Base-by-base conservation (phyloP, 2,113 vertebrate genomes). In the Mungos mungo region DNA sequence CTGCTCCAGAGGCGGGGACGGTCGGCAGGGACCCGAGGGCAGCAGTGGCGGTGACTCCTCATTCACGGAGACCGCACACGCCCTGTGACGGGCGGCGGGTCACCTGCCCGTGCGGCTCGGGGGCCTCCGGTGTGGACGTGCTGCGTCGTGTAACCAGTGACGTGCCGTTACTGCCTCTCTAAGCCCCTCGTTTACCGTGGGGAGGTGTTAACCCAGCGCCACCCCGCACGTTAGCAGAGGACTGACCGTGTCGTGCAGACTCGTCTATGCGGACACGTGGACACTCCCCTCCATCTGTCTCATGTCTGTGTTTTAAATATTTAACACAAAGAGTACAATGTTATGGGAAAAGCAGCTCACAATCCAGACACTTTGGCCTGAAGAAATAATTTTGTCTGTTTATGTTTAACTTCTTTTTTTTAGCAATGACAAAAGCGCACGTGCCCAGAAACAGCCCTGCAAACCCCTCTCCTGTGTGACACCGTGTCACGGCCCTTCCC, bases 371-470 rank as follows among this genome's bases (percentile, higher is more conserved):
- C n/a, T 13, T 41, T 25, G 68, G 52, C 29, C 86, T 6, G 47
- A 87, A 90, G 93, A 93, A 79, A 66, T 41, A 5, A 16, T 45
- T 66, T 74, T 33, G 90, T 57, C 60, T 95, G 63, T 86, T 68
- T 41, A 23, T 66, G 96, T 93, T 91, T 90, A 90, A 38, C 76
- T 45, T 54, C 87, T 60, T 88, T 71, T 82, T 97, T 96, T 97
- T 80, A 79, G 95, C 35, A 45, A 57, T 15, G 35, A 33, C 27
- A 21, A 47, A 41, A 66, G 54, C 29, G 31, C 72, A n/a, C 9
- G 2, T 18, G n/a, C 29, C 6, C 38, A 27, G 25, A 38, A 29
- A 16, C 65, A 27, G 10, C 80, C 27, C 72, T 14, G 52, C 81
- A 47, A 9, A 0, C 21, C 18, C 25, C 11, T n/a, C 3, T 33